Conservation (phyloP, 2,888 invertebrate genomes). For the Mantis religiosa region DNA sequence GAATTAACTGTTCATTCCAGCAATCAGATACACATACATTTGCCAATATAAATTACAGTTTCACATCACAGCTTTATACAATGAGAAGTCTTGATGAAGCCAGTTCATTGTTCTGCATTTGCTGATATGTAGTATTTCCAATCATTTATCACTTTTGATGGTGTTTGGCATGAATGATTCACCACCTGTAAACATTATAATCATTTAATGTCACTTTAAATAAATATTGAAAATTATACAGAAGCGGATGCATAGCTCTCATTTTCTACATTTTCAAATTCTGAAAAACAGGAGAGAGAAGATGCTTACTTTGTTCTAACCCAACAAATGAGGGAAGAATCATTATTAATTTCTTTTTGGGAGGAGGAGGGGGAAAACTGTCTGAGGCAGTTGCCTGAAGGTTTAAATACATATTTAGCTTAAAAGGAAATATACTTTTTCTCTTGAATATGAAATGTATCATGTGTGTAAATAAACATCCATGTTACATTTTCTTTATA, state of each 20-base stretch:
- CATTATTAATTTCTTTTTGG: too few relatives aligned
- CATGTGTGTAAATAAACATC: too few relatives aligned
- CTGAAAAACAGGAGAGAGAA: too few relatives aligned
- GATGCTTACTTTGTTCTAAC: too few relatives aligned
- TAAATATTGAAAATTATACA: neutral
- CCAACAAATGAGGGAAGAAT: too few relatives aligned
- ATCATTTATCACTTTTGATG: neutral
- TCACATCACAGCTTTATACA: neutral
- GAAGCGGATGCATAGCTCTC: neutral
- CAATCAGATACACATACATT: neutral
- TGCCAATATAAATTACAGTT: neutral
- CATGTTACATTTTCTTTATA: too few relatives aligned
- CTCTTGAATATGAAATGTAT: too few relatives aligned
- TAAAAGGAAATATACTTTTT: too few relatives aligned
- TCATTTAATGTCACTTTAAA: neutral
- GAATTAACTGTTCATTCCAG: neutral
- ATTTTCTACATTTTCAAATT: too few relatives aligned
- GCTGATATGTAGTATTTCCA: neutral
- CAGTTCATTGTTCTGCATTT: neutral
- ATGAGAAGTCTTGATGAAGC: neutral
- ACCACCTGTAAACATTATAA: neutral
- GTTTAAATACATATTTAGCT: too few relatives aligned
- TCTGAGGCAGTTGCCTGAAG: too few relatives aligned
- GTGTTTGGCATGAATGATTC: neutral
- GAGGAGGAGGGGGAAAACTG: too few relatives aligned